Evolutionary conservation across 2,888 invertebrate genomes (phyloP), one percentile per base, ranked within the genome.

Genomic region (Nudaria mundana): DNA sequence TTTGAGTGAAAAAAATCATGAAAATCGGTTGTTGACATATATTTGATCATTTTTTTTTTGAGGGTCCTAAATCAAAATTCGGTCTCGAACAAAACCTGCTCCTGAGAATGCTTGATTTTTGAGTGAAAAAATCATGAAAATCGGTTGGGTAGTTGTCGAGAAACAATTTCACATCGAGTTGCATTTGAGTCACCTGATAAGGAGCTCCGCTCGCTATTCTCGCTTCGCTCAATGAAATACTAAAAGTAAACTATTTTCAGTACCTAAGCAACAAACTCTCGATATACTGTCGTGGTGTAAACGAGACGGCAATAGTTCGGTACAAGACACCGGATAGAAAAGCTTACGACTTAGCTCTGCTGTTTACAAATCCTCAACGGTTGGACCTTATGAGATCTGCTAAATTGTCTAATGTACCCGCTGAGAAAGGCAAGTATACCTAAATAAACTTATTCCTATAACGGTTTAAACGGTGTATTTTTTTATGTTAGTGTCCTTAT

Each of bases 321-420:
- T 90, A 84, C 69, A 86, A 85, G 66, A 81, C 86, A 1, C 56
- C 71, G 0, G 82, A 87, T 48, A 81, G 83, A 44, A 76, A 73
- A 31, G 84, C 89, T 0, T 90, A 81, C 49, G 90, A 90, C 65
- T 52, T 90, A 10, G 90, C 90, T 0, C 47, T 90, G 6, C 51
- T 90, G 1, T 81, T 78, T 56, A 75, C 80, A 0, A 81, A 86
- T 55, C 76, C 81, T 0, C 71, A 76, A 8, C 52, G 73, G 30
- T 74, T 85, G 73, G 36, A 47, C 2, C 76, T 81, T 23, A 61
- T 88, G 33, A 58, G 58, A 6, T 63, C 81, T 0, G 80, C 78
- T 0, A 66, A 63, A 0, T 71, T 90, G 24, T 75, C 83, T 0
- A 67, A 72, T 0, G 59, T 62, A 5, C 65, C 73, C 0, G 75